These are phyloP conservation scores for Scleropages formosus DNA, from an alignment of 2,797 vertebrate genomes.

Conservation along the genomic window DNA sequence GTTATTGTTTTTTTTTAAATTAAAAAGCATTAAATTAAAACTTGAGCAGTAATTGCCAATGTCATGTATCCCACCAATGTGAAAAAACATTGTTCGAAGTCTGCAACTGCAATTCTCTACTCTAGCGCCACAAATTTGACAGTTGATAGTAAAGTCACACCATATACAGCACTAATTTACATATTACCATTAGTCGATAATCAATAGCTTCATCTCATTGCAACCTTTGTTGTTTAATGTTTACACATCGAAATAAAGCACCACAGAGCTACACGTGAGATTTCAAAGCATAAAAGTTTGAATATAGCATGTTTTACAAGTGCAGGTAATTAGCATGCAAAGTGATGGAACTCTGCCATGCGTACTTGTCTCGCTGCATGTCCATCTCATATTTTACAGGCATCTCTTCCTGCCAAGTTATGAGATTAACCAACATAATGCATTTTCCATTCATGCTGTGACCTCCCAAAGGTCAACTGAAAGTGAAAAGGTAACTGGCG, in stretches of 20 bases:
- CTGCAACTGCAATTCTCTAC: no score
- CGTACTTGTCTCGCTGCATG: neutral
- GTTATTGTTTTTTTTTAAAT: no score
- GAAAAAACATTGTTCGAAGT: no score
- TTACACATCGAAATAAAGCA: neutral
- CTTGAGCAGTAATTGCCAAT: neutral
- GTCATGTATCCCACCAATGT: neutral
- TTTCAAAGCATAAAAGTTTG: neutral
- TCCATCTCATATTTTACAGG: neutral
- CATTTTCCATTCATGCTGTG: neutral
- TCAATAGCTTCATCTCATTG: neutral
- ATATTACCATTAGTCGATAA: neutral
- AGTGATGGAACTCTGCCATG: neutral
- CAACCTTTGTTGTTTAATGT: neutral
- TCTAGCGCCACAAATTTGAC: no score
- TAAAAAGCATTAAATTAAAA: neutral
- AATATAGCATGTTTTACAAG: neutral
- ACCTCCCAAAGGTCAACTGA: neutral
- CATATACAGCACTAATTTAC: neutral
- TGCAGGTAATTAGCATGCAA: neutral
- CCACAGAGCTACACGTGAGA: neutral
- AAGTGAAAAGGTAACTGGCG: neutral
- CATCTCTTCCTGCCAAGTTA: constrained; percentile 16
- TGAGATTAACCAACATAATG: constrained; percentile 18
- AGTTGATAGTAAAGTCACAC: neutral